phyloP scores from a whole-genome alignment of 2,113 vertebrate genomes.

The Octodon degus region DNA sequence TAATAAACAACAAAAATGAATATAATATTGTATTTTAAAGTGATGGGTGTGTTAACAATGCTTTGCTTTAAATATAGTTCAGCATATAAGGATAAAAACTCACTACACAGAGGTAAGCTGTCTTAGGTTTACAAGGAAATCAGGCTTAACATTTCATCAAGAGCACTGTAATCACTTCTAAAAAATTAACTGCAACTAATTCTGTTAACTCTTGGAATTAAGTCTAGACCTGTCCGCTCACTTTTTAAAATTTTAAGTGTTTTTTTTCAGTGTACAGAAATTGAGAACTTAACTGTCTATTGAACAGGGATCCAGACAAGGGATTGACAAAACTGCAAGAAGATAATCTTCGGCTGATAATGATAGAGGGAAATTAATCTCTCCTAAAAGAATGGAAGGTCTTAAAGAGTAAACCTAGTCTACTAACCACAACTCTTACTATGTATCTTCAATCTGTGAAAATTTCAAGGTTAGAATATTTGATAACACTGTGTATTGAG shows the following conservation, averaged over 20 bases:
- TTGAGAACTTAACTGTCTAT: slow-evolving; percentile 15
- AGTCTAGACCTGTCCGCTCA: slow-evolving; percentile 45
- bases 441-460: slow-evolving; percentile 60
- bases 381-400: slow-evolving; percentile 49
- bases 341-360: slow-evolving; percentile 70
- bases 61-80: slow-evolving; percentile 42
- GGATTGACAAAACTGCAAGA: slow-evolving; percentile 36
- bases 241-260: slow-evolving; percentile 54
- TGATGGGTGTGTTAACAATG: neutral
- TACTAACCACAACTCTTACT: slow-evolving; percentile 58
- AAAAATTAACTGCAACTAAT: slow-evolving; percentile 76
- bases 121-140: slow-evolving; percentile 61
- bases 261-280: slow-evolving; percentile 51
- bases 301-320: slow-evolving; percentile 2
- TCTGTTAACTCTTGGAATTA: slow-evolving; percentile 60
- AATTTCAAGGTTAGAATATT: slow-evolving; percentile 66
- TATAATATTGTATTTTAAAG: slow-evolving; percentile 13
- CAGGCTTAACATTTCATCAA: slow-evolving; percentile 65
- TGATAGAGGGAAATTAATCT: slow-evolving; percentile 77
- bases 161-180: slow-evolving; percentile 69
- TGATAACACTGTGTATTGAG: neutral
- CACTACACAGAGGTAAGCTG: slow-evolving; percentile 48
- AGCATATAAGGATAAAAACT: slow-evolving; percentile 18
- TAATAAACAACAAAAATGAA: slow-evolving; percentile 31
- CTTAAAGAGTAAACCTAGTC: slow-evolving; percentile 52